These are phyloP conservation scores for Bradypodion pumilum DNA, from an alignment of 2,797 vertebrate genomes.

Conservation along the genomic window DNA sequence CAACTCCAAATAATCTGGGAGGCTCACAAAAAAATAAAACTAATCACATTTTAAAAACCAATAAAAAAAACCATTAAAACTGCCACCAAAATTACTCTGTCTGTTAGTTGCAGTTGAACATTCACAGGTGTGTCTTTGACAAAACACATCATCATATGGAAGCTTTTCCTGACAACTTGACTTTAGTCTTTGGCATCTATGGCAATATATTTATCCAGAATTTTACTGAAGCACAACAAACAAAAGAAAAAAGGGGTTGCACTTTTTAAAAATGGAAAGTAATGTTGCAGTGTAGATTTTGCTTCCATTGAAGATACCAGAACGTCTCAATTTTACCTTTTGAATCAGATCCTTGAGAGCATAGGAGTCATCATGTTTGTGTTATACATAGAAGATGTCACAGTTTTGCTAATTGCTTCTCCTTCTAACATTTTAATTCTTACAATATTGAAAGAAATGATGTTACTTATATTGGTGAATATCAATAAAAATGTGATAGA, in stretches of 20 bases:
- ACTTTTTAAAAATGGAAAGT: neutral
- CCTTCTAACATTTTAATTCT: constrained; percentile 5
- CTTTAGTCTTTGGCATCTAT: neutral
- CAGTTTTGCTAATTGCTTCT: neutral
- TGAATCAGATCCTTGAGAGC: neutral
- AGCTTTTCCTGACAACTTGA: neutral
- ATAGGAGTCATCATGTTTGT: neutral
- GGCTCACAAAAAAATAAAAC: too few species aligned
- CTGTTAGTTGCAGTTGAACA: neutral
- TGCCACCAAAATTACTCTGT: too few species aligned
- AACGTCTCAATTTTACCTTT: neutral
- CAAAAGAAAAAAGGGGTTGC: neutral
- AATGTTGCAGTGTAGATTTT: neutral
- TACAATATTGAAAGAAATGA: neutral
- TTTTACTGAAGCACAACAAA: neutral
- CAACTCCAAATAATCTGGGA: too few species aligned
- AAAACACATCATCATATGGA: neutral
- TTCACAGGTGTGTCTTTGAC: neutral
- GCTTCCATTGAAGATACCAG: neutral
- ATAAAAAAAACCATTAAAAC: too few species aligned
- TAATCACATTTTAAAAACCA: too few species aligned
- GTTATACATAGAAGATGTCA: neutral
- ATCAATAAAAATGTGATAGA: constrained; percentile 3
- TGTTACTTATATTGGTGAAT: constrained; percentile 12
- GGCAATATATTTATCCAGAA: neutral